A percentile compares a stretch with the other conserved stretches of the same genome.
Conservation (phyloP, 2,888 invertebrate genomes). For the Sycophila texana region DNA sequence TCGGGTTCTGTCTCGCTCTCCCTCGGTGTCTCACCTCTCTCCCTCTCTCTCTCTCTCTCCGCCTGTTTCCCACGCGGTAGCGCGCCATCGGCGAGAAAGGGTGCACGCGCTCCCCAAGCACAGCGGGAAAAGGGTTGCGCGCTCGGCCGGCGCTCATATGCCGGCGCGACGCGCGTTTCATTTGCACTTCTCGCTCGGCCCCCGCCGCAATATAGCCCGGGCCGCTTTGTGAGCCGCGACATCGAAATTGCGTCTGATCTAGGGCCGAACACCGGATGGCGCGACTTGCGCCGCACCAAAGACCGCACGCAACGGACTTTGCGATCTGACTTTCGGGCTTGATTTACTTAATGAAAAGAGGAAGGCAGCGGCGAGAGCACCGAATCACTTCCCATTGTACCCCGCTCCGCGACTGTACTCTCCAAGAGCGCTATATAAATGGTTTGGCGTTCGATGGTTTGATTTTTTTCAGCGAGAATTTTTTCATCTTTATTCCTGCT, state of each 20-base stretch:
- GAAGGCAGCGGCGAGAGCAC: not conserved
- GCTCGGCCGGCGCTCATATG: slow-evolving; percentile 68
- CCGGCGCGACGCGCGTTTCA: slow-evolving; percentile 69
- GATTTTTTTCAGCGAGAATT: too few species aligned
- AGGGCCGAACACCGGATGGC: not conserved
- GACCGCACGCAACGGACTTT: slow-evolving; percentile 8
- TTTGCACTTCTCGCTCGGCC: slow-evolving; percentile 55
- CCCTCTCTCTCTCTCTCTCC: too few species aligned
- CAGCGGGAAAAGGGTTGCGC: slow-evolving; percentile 71
- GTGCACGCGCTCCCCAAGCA: slow-evolving; percentile 61
- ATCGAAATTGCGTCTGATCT: slow-evolving; percentile 19
- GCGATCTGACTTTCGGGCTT: slow-evolving; percentile 8
- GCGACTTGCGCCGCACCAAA: not conserved
- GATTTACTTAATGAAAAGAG: slow-evolving; percentile 10
- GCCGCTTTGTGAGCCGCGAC: slow-evolving; percentile 18
- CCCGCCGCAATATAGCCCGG: not conserved
- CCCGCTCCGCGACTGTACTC: slow-evolving; percentile 5
- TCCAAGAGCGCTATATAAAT: slow-evolving; percentile 14
- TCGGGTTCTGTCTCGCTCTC: slow-evolving; percentile 58
- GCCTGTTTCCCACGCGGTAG: not conserved
- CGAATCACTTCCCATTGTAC: slow-evolving; percentile 15
- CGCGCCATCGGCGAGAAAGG: slow-evolving; percentile 48
- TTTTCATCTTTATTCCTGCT: too few species aligned
- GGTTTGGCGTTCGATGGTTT: not conserved
- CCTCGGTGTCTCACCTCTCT: slow-evolving; percentile 50